Base-by-base conservation (phyloP, 2,888 invertebrate genomes). In the Hirtodrosophila cameraria region DNA sequence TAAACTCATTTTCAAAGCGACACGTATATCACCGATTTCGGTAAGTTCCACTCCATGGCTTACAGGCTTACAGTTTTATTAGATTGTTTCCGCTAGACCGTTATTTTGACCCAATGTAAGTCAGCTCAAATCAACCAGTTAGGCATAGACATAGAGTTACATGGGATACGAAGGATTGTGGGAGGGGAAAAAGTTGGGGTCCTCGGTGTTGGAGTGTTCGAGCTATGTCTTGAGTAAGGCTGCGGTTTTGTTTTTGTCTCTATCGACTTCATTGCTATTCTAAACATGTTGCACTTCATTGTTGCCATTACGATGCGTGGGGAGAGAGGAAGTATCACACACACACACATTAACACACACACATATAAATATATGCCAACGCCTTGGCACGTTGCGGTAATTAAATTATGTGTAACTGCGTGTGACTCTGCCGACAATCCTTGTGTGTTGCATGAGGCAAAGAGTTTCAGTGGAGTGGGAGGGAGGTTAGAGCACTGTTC, bases 261-360 rank as follows among this genome's bases (percentile, higher is more conserved):
- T 46, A 57, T 63, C 45, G 58, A 71, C 79, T 81, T 84, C 81
- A 81, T 81, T 81, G 74, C 76, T 76, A 81, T 81, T 84, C 81
- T 71, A 81, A 81, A 66, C 81, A 81, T 81, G 84, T 60, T 81
- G 81, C 76, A 78, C 69, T 76, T 69, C 75, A 68, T 84, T 74
- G 79, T 75, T 74, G 84, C 58, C 71, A 53, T n/a, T 58, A 68
- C 63, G 38, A 64, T 61, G 46, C 46, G 25, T 42, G 38, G 25
- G 36, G 13, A 39, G 42, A n/a, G 23, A 39, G 43, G 28, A 58
- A 55, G 53, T 59, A 55, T 3, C 12, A 23, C 43, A 8, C 18
- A 36, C 2, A 27, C 2, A 20, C 31, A 18, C 13, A 31, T 9
- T 3, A 7, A 1, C 9, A 15, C 9, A 27, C 15, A 12, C 35